phyloP scores from a whole-genome alignment of 2,113 vertebrate genomes.

The Ifrita kowaldi region DNA sequence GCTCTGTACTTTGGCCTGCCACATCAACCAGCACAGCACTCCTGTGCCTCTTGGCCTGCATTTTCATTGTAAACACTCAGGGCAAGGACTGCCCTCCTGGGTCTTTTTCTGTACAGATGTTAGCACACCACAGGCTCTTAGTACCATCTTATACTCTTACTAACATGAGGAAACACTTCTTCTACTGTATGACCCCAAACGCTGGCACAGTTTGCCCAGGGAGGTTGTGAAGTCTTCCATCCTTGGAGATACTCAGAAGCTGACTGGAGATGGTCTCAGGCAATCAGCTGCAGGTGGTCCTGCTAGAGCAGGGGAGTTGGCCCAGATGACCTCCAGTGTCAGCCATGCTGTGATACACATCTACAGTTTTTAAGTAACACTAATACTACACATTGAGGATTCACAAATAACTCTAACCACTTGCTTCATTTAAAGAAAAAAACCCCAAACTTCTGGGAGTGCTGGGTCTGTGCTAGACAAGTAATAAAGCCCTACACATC shows the following conservation, averaged over 20 bases:
- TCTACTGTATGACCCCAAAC: neutral
- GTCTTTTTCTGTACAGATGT: neutral
- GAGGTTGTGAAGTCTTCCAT: neutral
- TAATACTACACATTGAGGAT: neutral
- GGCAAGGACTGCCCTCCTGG: neutral
- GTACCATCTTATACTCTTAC: neutral
- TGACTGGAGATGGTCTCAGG: neutral
- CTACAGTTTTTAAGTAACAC: neutral
- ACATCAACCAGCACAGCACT: neutral
- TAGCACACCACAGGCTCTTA: neutral
- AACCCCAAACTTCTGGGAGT: neutral
- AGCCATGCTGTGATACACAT: neutral
- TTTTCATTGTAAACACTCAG: neutral
- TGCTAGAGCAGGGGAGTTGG: neutral
- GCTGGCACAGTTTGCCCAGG: neutral
- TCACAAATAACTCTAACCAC: neutral
- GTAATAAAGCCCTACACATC: neutral
- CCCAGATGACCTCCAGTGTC: neutral
- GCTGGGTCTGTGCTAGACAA: neutral
- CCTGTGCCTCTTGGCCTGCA: neutral
- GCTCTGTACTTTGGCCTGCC: neutral
- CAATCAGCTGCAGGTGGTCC: neutral
- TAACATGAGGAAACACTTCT: neutral
- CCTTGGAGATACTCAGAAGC: neutral
- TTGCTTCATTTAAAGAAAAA: neutral